Evolutionary conservation across 2,113 vertebrate species (phyloP).

Genomic region (Elachura formosa): DNA sequence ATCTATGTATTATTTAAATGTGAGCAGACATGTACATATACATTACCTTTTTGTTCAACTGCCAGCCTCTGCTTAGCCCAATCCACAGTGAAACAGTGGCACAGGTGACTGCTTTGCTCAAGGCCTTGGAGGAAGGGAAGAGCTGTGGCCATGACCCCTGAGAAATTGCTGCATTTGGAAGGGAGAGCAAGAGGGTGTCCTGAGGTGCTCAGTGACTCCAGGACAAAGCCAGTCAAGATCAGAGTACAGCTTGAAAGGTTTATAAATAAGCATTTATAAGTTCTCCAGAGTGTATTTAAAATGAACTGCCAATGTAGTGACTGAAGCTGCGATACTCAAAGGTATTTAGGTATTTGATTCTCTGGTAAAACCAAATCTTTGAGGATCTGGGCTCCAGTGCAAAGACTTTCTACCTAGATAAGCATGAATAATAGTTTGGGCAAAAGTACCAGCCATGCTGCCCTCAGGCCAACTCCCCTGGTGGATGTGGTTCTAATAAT

Average conservation of each 20-base stretch:
- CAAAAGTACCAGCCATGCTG: fast-evolving
- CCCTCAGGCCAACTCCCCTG: background rate
- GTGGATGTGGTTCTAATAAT: background rate
- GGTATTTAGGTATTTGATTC: constrained; percentile 15
- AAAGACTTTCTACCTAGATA: background rate
- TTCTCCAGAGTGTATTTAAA: constrained; percentile 8
- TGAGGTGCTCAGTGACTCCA: background rate
- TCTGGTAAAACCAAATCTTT: constrained; percentile 4
- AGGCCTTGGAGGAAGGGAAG: background rate
- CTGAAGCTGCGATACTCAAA: background rate
- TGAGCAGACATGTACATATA: background rate
- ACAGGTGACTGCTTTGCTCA: background rate
- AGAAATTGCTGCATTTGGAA: background rate
- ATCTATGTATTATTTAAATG: background rate
- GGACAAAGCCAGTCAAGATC: background rate
- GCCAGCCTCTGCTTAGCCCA: background rate
- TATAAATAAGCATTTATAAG: constrained; percentile 6
- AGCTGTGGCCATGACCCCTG: background rate
- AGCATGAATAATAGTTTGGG: background rate
- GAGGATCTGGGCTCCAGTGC: background rate
- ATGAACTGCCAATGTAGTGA: background rate
- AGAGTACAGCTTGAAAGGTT: background rate
- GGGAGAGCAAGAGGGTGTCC: background rate
- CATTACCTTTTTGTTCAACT: background rate
- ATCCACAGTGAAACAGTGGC: background rate